Percentiles rank a stretch among this genome's conserved stretches.
Conservation (phyloP, 2,888 invertebrate species). For the Ophraella communa region DNA sequence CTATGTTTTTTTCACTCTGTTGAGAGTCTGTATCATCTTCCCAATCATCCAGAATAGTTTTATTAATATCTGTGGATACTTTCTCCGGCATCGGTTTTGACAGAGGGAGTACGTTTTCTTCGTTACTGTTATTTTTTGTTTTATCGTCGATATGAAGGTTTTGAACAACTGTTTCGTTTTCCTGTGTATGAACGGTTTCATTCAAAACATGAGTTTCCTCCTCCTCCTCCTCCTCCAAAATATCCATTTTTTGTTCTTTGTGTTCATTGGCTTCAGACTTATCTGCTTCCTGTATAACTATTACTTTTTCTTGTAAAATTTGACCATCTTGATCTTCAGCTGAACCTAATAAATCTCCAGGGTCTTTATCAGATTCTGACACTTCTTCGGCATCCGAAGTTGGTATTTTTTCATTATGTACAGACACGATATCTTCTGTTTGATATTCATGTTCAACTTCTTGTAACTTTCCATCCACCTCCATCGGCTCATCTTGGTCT, state of each 20-base stretch:
- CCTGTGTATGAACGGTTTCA: not conserved
- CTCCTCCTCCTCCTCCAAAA: constrained; percentile 1
- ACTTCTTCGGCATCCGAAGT: not conserved
- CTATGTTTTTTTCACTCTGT: constrained; percentile 52
- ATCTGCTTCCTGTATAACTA: not conserved
- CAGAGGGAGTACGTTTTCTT: constrained; percentile 44
- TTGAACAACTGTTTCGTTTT: not conserved
- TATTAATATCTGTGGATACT: constrained; percentile 35
- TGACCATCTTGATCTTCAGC: not conserved
- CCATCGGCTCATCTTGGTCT: constrained; percentile 38
- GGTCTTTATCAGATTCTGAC: not conserved
- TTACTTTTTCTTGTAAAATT: not conserved
- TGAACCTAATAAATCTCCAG: not conserved
- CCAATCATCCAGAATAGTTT: constrained; percentile 58
- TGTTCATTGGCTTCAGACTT: not conserved
- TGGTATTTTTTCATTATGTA: not conserved
- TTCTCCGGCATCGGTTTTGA: constrained; percentile 39
- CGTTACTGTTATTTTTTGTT: constrained; percentile 31
- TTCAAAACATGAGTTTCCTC: not conserved
- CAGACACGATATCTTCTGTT: not conserved
- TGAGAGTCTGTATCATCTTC: constrained; percentile 60
- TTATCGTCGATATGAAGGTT: not conserved
- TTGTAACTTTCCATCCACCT: constrained; percentile 37
- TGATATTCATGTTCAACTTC: not conserved
- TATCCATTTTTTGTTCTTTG: not conserved